phyloP scores from a whole-genome alignment of 1,140 invertebrate genomes.

The Acromyrmex heyeri region DNA sequence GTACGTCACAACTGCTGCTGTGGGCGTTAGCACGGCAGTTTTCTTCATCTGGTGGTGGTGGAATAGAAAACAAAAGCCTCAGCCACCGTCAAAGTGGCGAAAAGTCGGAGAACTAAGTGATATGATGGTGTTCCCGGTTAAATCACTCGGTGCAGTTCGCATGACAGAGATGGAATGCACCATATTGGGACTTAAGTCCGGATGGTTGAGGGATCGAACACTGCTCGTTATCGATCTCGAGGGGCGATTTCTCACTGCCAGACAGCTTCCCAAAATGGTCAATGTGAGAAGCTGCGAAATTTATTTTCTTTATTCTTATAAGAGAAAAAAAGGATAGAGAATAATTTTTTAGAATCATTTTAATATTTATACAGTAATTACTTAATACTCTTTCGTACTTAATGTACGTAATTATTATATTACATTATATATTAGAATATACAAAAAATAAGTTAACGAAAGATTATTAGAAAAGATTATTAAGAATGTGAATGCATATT shows the following conservation, averaged over 20 bases:
- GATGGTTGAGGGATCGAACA: constrained; percentile 86
- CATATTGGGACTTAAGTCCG: constrained; percentile 84
- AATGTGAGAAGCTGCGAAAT: constrained; percentile 77
- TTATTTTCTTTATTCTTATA: background rate
- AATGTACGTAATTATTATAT: background rate
- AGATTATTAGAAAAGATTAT: too few species aligned
- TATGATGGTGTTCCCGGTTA: constrained; percentile 86
- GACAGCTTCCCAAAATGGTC: constrained; percentile 87
- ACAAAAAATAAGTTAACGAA: background rate
- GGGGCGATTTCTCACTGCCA: constrained; percentile 86
- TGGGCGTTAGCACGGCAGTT: constrained; percentile 81
- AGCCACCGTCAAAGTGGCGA: constrained; percentile 81
- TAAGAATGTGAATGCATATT: background rate
- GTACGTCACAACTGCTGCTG: constrained; percentile 79
- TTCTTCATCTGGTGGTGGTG: constrained; percentile 82
- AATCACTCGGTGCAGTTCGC: constrained; percentile 85
- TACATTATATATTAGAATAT: background rate
- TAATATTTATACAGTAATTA: background rate
- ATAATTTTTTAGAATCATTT: background rate
- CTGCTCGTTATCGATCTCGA: constrained; percentile 87
- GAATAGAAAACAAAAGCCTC: constrained; percentile 74
- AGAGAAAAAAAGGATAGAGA: background rate
- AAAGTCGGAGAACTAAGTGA: constrained; percentile 87
- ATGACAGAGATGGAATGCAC: constrained; percentile 83
- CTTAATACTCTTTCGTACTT: background rate